These are phyloP conservation scores for Volucella bombylans DNA, from an alignment of 2,888 invertebrate species.

Conservation along the genomic window DNA sequence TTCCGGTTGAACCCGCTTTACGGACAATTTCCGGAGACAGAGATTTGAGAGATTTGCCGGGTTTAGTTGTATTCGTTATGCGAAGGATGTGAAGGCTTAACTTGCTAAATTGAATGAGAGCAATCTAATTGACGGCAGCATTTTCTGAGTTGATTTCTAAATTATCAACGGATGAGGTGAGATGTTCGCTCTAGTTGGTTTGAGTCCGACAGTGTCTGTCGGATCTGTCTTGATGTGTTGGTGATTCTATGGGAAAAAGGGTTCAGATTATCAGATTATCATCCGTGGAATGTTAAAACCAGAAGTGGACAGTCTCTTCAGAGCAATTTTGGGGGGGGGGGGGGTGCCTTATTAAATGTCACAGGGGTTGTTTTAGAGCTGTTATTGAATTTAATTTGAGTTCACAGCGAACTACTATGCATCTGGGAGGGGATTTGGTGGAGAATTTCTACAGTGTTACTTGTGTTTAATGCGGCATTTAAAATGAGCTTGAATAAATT, in stretches of 20 bases:
- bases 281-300: constrained; percentile 11
- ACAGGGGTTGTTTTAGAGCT: neutral
- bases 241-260: constrained; percentile 40
- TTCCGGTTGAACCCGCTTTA: constrained; percentile 57
- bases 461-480: no score
- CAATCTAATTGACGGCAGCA: constrained; percentile 58
- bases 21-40: constrained; percentile 65
- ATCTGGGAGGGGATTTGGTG: neutral
- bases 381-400: no score
- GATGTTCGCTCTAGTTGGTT: constrained; percentile 54
- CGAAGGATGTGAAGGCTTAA: constrained; percentile 60
- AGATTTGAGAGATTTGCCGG: constrained; percentile 65
- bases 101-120: constrained; percentile 66
- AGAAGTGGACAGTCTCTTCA: neutral
- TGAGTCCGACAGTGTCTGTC: neutral
- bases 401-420: no score
- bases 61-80: constrained; percentile 30
- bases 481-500: neutral
- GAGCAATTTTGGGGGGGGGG: neutral
- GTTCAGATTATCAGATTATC: constrained; percentile 42
- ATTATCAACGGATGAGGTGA: constrained; percentile 66
- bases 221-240: constrained; percentile 14
- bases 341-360: neutral
- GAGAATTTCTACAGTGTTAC: no score
- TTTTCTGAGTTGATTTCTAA: constrained; percentile 62